These are phyloP conservation scores for Balaeniceps rex DNA, from an alignment of 2,113 vertebrate genomes.

Conservation along the genomic window DNA sequence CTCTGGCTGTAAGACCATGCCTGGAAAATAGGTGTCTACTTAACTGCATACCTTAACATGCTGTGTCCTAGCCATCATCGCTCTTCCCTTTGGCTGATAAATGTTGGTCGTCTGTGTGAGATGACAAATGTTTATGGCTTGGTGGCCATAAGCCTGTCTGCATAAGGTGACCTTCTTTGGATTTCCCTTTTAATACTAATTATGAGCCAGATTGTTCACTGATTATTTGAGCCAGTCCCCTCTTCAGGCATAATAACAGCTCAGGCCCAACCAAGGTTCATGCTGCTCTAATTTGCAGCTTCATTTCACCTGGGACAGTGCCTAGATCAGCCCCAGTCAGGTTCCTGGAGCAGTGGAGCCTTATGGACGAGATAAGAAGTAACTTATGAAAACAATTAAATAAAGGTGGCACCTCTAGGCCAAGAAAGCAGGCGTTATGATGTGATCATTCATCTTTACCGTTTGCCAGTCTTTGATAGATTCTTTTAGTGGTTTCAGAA, in stretches of 20 bases:
- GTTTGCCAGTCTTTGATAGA: background rate
- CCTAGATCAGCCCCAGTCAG: background rate
- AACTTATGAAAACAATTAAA: background rate
- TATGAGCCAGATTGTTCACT: background rate
- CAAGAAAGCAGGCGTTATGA: background rate
- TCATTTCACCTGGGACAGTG: slow-evolving; percentile 15
- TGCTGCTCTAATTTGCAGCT: background rate
- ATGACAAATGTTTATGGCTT: fast-evolving
- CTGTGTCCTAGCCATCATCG: fast-evolving
- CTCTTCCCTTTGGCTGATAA: fast-evolving
- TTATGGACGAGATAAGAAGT: background rate
- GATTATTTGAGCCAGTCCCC: background rate
- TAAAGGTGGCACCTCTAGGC: background rate
- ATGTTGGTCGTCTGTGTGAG: fast-evolving
- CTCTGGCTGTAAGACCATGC: fast-evolving
- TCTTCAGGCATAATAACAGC: background rate
- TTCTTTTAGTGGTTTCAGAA: background rate
- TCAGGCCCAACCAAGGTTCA: background rate
- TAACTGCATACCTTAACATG: fast-evolving
- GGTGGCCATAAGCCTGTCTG: background rate
- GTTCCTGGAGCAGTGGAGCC: background rate
- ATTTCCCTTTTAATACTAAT: background rate
- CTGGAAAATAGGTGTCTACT: background rate
- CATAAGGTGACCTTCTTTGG: background rate
- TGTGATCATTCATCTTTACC: background rate